Conservation (phyloP, 1,140 invertebrate species). For the Lucilia sericata region DNA sequence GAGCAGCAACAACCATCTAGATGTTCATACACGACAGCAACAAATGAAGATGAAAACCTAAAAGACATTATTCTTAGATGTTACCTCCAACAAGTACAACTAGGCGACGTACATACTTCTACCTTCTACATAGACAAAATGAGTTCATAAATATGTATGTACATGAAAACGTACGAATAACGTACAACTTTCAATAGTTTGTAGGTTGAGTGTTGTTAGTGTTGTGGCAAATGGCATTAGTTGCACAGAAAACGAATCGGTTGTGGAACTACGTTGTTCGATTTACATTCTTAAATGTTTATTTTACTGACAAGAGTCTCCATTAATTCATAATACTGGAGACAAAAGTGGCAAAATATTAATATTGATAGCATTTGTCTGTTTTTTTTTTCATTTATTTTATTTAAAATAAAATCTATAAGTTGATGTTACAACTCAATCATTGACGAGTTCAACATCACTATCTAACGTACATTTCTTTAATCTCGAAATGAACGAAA, state of each 20-base stretch:
- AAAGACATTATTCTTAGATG: conserved; percentile 27
- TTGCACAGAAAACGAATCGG: background rate
- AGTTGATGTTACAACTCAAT: background rate
- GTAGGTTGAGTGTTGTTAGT: background rate
- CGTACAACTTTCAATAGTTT: too few species aligned
- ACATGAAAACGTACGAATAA: too few species aligned
- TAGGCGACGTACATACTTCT: background rate
- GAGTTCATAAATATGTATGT: too few species aligned
- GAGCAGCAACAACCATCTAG: background rate
- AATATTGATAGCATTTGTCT: background rate
- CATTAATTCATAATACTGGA: background rate
- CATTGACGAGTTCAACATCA: background rate
- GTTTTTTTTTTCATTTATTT: too few species aligned
- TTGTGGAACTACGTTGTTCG: background rate
- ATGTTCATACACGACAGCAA: conserved; percentile 8
- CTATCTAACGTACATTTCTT: background rate
- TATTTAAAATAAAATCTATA: too few species aligned
- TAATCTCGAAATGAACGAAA: background rate
- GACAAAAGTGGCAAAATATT: background rate
- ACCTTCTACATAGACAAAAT: too few species aligned
- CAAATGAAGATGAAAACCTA: conserved; percentile 29
- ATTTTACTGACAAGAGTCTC: background rate
- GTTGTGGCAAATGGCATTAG: background rate
- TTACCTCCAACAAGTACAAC: background rate
- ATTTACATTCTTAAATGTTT: background rate